Evolutionary conservation across 2,113 vertebrate species (phyloP), one percentile per base, ranked within the genome.

Genomic region (Rhea pennata): DNA sequence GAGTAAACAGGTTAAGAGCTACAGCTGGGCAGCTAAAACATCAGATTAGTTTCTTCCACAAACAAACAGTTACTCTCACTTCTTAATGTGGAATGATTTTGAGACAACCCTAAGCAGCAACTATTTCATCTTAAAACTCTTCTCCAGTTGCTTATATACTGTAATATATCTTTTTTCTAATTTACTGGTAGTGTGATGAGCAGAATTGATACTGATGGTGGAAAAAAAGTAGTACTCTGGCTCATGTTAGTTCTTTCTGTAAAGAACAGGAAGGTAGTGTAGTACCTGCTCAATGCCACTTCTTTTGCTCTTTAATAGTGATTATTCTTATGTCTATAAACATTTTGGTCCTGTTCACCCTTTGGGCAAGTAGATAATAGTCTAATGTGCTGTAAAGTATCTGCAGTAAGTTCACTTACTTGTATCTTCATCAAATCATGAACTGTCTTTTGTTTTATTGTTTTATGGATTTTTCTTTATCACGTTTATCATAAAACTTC

Each of bases 61-160:
- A 40, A 0, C 14, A 53, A 40, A 4, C 7, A 56, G 26, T 80
- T 42, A 15, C 69, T 46, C 7, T 0, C 0, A 0, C 72, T 23
- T 22, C 15, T 6, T 27, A 2, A 0, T 0, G 0, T 2, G 4
- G 4, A 3, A 33, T 64, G 13, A 0, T 9, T 19, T 7, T 10
- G 1, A 4, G 26, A 2, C 10, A 4, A 33, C 56, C 27, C 56
- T 33, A 59, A 59, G 56, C 56, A 59, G 56, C 56, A 59, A 59
- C 56, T 59, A 19, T 59, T 59, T 15, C 51, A 17, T 5, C 71
- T 33, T 10, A 12, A 10, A 44, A 69, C 62, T 66, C 67, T 12
- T 31, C 78, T 19, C 26, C 19, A 0, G 15, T 48, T 53, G 36
- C 39, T 72, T 54, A 66, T 13, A 1, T 31, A 56, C 87, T 65